Conservation (phyloP, 2,888 invertebrate species). For the Melanchra persicariae region DNA sequence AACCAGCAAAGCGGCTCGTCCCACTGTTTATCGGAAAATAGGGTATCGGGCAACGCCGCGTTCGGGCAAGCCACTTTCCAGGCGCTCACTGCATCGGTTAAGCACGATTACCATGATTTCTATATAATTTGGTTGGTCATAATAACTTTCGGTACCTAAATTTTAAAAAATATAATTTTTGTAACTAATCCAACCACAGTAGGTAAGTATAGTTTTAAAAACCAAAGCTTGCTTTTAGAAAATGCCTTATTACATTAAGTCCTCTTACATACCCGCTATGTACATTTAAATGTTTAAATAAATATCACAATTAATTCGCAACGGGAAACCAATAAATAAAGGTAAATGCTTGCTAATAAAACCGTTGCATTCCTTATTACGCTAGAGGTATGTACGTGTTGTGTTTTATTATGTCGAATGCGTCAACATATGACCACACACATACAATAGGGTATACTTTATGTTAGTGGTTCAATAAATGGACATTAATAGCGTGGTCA, state of each 20-base stretch:
- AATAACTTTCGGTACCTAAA: too few species aligned
- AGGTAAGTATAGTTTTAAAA: too few species aligned
- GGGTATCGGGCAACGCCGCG: too few species aligned
- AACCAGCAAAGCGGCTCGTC: too few species aligned
- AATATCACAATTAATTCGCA: slow-evolving; percentile 4
- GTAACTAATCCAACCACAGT: too few species aligned
- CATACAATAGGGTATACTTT: not conserved
- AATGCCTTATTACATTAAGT: not conserved
- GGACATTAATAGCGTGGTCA: not conserved
- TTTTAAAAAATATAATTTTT: too few species aligned
- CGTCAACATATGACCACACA: slow-evolving; percentile 29
- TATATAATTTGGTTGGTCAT: not conserved
- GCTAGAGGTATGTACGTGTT: slow-evolving; percentile 16
- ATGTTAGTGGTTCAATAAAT: not conserved
- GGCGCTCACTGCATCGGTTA: too few species aligned
- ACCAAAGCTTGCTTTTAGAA: not conserved
- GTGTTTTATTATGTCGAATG: slow-evolving; percentile 33
- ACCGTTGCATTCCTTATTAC: slow-evolving; percentile 17
- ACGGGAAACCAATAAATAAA: slow-evolving; percentile 23
- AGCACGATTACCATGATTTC: not conserved
- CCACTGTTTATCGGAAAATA: too few species aligned
- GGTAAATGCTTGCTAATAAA: slow-evolving; percentile 20
- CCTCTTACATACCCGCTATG: not conserved
- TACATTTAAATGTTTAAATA: not conserved
- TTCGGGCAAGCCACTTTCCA: too few species aligned